These are phyloP conservation scores for Ceyx erithaca DNA, from an alignment of 2,797 vertebrate species.

Conservation along the genomic window DNA sequence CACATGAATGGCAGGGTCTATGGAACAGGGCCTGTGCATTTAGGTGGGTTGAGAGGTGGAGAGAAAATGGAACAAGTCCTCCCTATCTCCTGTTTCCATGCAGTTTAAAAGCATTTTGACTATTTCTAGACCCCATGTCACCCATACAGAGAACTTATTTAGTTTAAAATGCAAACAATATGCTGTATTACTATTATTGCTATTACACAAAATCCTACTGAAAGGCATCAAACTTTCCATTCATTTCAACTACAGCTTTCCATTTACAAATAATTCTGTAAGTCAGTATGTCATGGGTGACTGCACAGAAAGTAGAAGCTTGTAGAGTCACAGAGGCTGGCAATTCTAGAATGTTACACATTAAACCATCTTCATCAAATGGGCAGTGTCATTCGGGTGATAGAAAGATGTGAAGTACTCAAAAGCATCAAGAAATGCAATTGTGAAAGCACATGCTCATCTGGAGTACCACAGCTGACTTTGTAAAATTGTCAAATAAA, in stretches of 20 bases:
- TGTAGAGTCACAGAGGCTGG: background rate
- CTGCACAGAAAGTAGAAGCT: background rate
- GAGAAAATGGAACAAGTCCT: background rate
- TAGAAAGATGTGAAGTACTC: background rate
- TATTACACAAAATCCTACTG: background rate
- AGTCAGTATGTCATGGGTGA: background rate
- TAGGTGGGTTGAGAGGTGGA: background rate
- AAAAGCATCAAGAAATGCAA: background rate
- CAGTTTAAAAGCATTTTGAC: slow-evolving; percentile 8
- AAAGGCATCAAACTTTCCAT: background rate
- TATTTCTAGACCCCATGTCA: background rate
- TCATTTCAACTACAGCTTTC: slow-evolving; percentile 16
- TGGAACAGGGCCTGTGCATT: background rate
- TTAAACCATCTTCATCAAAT: background rate
- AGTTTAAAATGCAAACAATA: slow-evolving; percentile 14
- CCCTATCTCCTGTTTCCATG: background rate
- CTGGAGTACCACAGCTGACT: background rate
- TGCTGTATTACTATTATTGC: background rate
- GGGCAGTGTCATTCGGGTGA: background rate
- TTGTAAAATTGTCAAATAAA: background rate
- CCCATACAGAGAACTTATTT: background rate
- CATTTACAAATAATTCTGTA: background rate
- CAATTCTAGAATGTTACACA: background rate
- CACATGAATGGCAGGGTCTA: background rate
- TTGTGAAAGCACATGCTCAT: background rate